Evolutionary conservation across 2,888 invertebrate genomes (phyloP).

Genomic region (Petrophora chlorosata): DNA sequence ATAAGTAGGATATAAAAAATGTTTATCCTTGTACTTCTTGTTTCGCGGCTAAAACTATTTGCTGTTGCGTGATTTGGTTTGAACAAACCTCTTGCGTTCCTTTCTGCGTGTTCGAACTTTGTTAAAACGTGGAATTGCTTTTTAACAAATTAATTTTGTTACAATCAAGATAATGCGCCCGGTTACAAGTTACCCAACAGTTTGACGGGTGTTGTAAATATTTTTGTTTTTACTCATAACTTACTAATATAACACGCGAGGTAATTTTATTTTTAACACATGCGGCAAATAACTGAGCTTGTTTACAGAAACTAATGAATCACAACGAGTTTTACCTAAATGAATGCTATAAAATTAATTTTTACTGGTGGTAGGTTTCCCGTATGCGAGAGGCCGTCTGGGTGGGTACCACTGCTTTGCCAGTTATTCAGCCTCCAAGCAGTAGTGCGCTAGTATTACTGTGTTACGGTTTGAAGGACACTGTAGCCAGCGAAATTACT

Average conservation of each 20-base stretch:
- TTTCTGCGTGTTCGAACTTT: slow-evolving; percentile 5
- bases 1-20: too few species aligned
- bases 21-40: too few species aligned
- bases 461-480: too few species aligned
- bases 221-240: slow-evolving; percentile 13
- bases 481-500: too few species aligned
- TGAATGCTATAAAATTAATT: background rate
- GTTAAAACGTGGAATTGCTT: slow-evolving; percentile 7
- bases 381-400: too few species aligned
- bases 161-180: slow-evolving; percentile 13
- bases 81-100: slow-evolving; percentile 5
- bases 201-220: slow-evolving; percentile 9
- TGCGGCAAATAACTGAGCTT: slow-evolving; percentile 8
- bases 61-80: slow-evolving; percentile 8
- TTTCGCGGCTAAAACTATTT: slow-evolving; percentile 6
- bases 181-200: slow-evolving; percentile 8
- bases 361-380: too few species aligned
- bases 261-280: slow-evolving; percentile 8
- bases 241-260: slow-evolving; percentile 16
- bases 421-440: too few species aligned
- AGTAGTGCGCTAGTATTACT: too few species aligned
- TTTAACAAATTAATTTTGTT: slow-evolving; percentile 7
- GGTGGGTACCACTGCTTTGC: too few species aligned
- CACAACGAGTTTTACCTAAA: slow-evolving; percentile 2
- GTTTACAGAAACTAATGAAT: slow-evolving; percentile 9